These are phyloP conservation scores for Bufo gargarizans DNA, from an alignment of 2,113 vertebrate genomes.

Conservation along the genomic window DNA sequence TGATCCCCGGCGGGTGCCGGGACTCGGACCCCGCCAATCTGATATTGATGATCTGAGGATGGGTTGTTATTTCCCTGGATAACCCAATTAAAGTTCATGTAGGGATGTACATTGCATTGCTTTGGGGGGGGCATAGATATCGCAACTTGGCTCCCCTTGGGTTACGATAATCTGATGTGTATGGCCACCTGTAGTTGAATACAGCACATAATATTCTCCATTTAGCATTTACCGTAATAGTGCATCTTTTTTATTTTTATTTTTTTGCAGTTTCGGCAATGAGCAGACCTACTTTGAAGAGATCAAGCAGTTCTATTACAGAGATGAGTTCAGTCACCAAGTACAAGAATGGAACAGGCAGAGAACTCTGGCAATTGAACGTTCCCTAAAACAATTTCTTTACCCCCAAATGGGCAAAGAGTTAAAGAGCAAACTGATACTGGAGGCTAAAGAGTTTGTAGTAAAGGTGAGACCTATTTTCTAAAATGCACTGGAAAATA, in stretches of 20 bases:
- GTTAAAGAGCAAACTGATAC: conserved; percentile 92
- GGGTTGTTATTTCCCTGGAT: too few species aligned
- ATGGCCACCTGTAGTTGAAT: too few species aligned
- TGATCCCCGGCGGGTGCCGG: too few species aligned
- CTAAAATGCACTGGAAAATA: neutral
- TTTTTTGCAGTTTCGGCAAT: conserved; percentile 79
- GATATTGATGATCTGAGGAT: too few species aligned
- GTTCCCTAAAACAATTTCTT: conserved; percentile 91
- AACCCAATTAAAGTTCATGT: too few species aligned
- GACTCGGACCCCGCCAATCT: too few species aligned
- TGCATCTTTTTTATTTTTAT: neutral
- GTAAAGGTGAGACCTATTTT: conserved; percentile 78
- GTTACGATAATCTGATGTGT: too few species aligned
- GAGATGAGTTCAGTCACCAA: conserved; percentile 98
- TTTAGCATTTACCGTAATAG: neutral
- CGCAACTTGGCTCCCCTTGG: too few species aligned
- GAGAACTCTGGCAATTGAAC: conserved; percentile 91
- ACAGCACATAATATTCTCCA: neutral
- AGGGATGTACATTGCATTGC: too few species aligned
- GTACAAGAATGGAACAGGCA: conserved; percentile 99
- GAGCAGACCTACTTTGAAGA: conserved; percentile 98
- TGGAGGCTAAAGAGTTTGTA: conserved; percentile 95
- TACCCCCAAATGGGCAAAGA: conserved; percentile 98
- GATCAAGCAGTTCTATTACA: conserved; percentile 98
- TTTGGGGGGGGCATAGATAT: too few species aligned